phyloP scores from a whole-genome alignment of 2,888 invertebrate species.

The Eremobia ochroleuca region DNA sequence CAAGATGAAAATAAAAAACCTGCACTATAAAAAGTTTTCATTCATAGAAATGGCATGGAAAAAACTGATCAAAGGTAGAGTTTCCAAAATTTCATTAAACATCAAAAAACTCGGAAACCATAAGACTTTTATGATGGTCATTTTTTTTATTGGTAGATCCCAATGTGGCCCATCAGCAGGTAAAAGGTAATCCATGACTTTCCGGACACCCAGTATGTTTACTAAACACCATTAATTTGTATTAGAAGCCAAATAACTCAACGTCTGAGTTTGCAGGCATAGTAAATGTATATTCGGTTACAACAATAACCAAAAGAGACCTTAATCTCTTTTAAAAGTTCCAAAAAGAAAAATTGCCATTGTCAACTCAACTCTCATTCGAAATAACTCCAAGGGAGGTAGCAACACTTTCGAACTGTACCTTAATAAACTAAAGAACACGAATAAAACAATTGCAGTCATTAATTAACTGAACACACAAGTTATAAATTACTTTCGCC shows the following conservation, averaged over 20 bases:
- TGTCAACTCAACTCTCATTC: slow-evolving; percentile 64
- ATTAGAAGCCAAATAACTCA: neutral
- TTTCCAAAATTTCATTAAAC: no score
- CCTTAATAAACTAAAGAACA: slow-evolving; percentile 73
- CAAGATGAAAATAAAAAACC: no score
- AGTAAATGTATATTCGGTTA: neutral
- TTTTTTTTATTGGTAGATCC: no score
- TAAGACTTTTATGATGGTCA: no score
- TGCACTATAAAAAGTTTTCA: no score
- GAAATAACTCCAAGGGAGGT: slow-evolving; percentile 59
- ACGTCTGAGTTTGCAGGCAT: neutral
- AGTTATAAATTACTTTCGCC: slow-evolving; percentile 81
- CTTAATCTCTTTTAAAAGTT: neutral
- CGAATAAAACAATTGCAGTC: slow-evolving; percentile 77
- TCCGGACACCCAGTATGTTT: no score
- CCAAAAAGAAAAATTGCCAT: slow-evolving; percentile 19
- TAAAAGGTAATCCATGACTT: no score
- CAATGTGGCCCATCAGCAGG: no score
- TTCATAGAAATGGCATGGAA: no score
- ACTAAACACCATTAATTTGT: neutral
- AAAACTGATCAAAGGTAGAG: no score
- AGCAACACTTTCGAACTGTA: slow-evolving; percentile 59
- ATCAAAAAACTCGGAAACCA: no score
- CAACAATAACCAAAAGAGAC: neutral
- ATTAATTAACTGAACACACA: slow-evolving; percentile 83